phyloP scores from a whole-genome alignment of 2,888 invertebrate species.

The Drosophila melanosoma region DNA sequence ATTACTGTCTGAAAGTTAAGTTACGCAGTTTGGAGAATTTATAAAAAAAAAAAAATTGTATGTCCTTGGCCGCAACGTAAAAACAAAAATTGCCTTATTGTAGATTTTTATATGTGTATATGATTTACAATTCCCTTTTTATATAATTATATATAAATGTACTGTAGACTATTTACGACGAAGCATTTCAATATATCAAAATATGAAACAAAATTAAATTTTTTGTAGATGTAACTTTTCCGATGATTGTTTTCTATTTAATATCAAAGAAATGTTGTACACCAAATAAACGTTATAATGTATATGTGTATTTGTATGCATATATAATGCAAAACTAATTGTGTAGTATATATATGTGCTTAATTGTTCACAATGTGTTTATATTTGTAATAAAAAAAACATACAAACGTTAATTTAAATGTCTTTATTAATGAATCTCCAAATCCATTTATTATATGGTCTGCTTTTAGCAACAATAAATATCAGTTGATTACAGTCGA shows the following conservation, averaged over 20 bases:
- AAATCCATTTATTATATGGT: background rate
- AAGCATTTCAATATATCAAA: slow-evolving; percentile 59
- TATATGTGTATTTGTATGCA: slow-evolving; percentile 33
- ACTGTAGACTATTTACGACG: slow-evolving; percentile 36
- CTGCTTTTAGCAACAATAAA: background rate
- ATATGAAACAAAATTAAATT: slow-evolving; percentile 28
- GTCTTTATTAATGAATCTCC: background rate
- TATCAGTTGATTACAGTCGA: background rate
- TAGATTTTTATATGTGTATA: slow-evolving; percentile 70
- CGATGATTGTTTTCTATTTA: slow-evolving; percentile 40
- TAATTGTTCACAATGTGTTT: slow-evolving; percentile 39
- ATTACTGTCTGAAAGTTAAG: slow-evolving; percentile 16
- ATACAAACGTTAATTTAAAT: slow-evolving; percentile 8
- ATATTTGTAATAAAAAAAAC: slow-evolving; percentile 37
- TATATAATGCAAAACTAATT: slow-evolving; percentile 21
- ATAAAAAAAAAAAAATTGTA: slow-evolving; percentile 26
- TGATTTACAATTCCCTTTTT: slow-evolving; percentile 69
- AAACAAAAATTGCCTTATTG: slow-evolving; percentile 70
- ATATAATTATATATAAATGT: slow-evolving; percentile 52
- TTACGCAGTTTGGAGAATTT: slow-evolving; percentile 10
- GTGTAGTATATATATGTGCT: slow-evolving; percentile 39
- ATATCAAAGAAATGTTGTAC: slow-evolving; percentile 55
- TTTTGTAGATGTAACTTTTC: slow-evolving; percentile 53
- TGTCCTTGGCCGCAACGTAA: slow-evolving; percentile 37
- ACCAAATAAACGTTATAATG: slow-evolving; percentile 28